Evolutionary conservation across 2,888 invertebrate genomes (phyloP).

Genomic region (Drepana falcataria): DNA sequence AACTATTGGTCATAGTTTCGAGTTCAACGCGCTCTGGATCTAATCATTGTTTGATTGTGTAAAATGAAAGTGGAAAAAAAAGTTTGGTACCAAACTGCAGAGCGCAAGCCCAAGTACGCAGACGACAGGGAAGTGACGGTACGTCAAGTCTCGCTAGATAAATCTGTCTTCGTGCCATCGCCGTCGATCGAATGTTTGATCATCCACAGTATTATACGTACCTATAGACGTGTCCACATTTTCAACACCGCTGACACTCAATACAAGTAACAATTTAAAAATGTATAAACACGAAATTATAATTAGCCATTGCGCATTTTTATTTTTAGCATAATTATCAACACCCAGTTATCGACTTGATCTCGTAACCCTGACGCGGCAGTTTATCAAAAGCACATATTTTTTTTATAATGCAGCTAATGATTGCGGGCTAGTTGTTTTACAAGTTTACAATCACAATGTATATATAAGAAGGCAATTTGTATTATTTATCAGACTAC

Average conservation of each 20-base stretch:
- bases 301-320: conserved; percentile 35
- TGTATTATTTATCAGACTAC: too few relatives aligned
- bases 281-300: conserved; percentile 8
- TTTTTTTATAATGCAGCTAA: conserved; percentile 13
- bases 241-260: not conserved
- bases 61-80: too few relatives aligned
- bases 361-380: conserved; percentile 48
- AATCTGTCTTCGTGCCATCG: not conserved
- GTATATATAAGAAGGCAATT: too few relatives aligned
- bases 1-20: not conserved
- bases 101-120: not conserved
- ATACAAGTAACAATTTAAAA: not conserved
- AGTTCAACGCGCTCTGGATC: not conserved
- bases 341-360: conserved; percentile 41
- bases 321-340: conserved; percentile 48
- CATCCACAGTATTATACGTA: not conserved
- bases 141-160: not conserved
- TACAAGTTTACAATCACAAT: not conserved
- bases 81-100: not conserved
- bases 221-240: not conserved
- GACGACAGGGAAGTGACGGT: not conserved
- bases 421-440: conserved; percentile 1
- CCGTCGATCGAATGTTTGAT: not conserved
- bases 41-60: not conserved
- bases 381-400: conserved; percentile 25